Evolutionary conservation across 2,797 vertebrate species (phyloP), one percentile per base, ranked within the genome.

Genomic region (Mionectes olivaceus): DNA sequence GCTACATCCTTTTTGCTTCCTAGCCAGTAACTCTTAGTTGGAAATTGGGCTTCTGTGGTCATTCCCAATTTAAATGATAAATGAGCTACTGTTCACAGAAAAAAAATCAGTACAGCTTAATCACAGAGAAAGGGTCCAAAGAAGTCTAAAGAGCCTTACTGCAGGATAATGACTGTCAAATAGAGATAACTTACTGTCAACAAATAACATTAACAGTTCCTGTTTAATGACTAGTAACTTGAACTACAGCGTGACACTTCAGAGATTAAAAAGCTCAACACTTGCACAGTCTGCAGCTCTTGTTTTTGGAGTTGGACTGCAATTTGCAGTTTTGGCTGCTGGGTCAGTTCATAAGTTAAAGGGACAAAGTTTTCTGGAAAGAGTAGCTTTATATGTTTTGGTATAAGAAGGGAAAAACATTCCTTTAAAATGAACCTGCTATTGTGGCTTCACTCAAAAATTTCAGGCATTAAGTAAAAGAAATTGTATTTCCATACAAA

Each of bases 121-220:
- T 91, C 73, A 69, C 46, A 79, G 43, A 81, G 57, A 89, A 87
- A 78, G 35, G 55, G 44, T 70, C 50, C 43, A 39, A 69, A 89
- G 69, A 81, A 53, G 65, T 59, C 84, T 87, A 65, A 92, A 89
- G 35, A 87, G 28, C 56, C 52, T 87, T 89, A 46, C 76, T 85
- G 57, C 33, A 81, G 91, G 79, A 91, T 93, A 95, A 80, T 56
- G 65, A 57, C 71, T 89, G 65, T 87, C 78, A 97, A 91, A 90
- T 53, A 64, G 19, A 49, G 50, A 73, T 77, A 84, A 87, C 59
- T 27, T 50, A 30, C 71, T 94, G 64, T 77, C 82, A 96, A 87
- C 83, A 93, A 95, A 80, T 49, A 84, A 41, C 67, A 67, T 78
- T 84, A 90, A 82, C 47, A 79, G 56, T 52, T 95, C 24, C 74